phyloP scores from a whole-genome alignment of 2,888 invertebrate species.

The Salpingus planirostris region DNA sequence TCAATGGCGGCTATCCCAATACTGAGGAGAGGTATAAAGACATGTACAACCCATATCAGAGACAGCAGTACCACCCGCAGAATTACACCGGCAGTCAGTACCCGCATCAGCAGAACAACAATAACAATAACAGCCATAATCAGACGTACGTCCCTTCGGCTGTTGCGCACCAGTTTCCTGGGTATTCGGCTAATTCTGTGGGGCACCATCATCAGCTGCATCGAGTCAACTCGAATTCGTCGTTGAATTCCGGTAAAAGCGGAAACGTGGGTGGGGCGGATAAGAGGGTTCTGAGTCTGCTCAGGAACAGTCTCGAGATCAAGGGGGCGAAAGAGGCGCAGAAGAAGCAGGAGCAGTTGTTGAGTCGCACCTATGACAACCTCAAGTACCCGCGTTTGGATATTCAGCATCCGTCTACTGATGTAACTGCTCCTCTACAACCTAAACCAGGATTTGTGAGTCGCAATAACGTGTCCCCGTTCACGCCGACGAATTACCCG shows the following conservation, averaged over 20 bases:
- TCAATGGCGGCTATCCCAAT: conserved; percentile 16
- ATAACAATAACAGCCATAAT: too few relatives aligned
- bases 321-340: conserved; percentile 52
- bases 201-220: conserved; percentile 14
- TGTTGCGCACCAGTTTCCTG: conserved; percentile 31
- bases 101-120: conserved; percentile 24
- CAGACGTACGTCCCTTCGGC: conserved; percentile 37
- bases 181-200: too few relatives aligned
- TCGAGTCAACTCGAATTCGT: too few relatives aligned
- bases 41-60: conserved; percentile 25
- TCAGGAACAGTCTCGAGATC: conserved; percentile 63
- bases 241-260: too few relatives aligned
- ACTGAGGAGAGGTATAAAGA: conserved; percentile 25
- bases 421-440: conserved; percentile 39
- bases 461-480: conserved; percentile 48
- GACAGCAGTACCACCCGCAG: conserved; percentile 27
- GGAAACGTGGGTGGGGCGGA: conserved; percentile 47
- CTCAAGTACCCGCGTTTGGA: conserved; percentile 26
- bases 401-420: conserved; percentile 38
- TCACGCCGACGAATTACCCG: conserved; percentile 46
- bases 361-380: conserved; percentile 26
- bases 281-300: conserved; percentile 60
- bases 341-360: conserved; percentile 42
- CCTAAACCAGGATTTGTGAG: conserved; percentile 43
- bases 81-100: too few relatives aligned